Conservation (phyloP, 2,797 vertebrate genomes). For the Sebastes flavidus region DNA sequence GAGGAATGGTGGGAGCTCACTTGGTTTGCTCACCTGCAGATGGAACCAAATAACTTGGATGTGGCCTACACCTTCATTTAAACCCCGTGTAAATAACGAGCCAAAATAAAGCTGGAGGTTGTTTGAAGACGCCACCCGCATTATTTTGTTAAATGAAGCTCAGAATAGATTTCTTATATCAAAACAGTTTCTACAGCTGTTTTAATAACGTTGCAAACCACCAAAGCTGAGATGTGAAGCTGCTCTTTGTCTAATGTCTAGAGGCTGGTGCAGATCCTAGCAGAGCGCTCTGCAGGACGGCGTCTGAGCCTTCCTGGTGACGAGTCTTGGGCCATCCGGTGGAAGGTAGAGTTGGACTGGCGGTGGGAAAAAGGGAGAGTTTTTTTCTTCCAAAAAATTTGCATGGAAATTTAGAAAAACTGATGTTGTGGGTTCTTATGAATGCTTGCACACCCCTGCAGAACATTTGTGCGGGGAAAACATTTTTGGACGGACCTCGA, state of each 20-base stretch:
- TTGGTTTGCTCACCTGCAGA: slow-evolving; percentile 11
- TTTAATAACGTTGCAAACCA: background rate
- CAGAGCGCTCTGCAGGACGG: background rate
- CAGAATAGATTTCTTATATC: background rate
- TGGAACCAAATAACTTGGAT: background rate
- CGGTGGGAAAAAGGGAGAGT: too few relatives aligned
- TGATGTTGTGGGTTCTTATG: too few relatives aligned
- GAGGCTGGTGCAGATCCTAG: background rate
- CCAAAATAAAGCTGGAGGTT: background rate
- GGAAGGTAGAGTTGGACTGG: background rate
- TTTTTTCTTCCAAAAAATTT: too few relatives aligned
- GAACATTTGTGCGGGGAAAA: too few relatives aligned
- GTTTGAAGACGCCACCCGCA: background rate
- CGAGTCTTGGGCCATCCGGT: background rate
- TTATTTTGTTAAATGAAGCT: background rate
- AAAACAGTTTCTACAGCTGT: background rate
- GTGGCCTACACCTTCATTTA: background rate
- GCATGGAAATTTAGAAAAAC: too few relatives aligned
- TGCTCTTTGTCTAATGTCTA: background rate
- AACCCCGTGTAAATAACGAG: background rate
- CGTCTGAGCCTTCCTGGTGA: background rate
- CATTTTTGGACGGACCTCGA: too few relatives aligned
- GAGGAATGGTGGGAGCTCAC: background rate
- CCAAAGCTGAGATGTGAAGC: background rate
- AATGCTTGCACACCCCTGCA: too few relatives aligned